Percentiles rank a stretch among this genome's conserved stretches.
These are phyloP conservation scores for Scaptomyza reducta DNA, from an alignment of 2,888 invertebrate genomes.

Conservation along the genomic window DNA sequence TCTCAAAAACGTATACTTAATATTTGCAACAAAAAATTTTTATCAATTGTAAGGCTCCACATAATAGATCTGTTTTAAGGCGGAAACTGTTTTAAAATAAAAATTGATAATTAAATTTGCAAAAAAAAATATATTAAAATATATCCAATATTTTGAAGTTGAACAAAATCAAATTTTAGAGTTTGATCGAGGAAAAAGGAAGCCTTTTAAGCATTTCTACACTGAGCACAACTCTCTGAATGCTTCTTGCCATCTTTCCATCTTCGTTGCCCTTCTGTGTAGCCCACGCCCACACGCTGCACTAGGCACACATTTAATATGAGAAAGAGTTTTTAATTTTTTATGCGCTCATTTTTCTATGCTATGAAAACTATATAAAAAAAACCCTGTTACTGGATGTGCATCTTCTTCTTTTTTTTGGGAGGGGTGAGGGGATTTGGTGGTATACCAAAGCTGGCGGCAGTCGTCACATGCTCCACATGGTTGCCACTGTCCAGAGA, in stretches of 20 bases:
- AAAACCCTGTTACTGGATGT: slow-evolving; percentile 23
- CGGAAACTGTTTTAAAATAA: too few relatives aligned
- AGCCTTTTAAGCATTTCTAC: too few relatives aligned
- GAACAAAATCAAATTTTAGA: too few relatives aligned
- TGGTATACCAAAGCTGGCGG: slow-evolving; percentile 18
- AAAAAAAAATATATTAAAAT: too few relatives aligned
- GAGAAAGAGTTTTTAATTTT: slow-evolving; percentile 77
- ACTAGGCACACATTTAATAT: slow-evolving; percentile 75
- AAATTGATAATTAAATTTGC: too few relatives aligned
- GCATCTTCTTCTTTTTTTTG: slow-evolving; percentile 16
- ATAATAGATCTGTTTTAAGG: too few relatives aligned
- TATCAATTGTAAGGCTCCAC: too few relatives aligned
- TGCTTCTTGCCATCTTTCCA: background rate
- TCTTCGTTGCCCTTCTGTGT: too few relatives aligned
- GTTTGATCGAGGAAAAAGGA: too few relatives aligned
- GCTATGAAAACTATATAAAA: slow-evolving; percentile 34
- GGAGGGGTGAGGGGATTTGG: slow-evolving; percentile 3
- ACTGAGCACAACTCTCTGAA: background rate
- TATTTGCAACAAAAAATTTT: too few relatives aligned
- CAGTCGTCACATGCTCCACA: slow-evolving; percentile 45
- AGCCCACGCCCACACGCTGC: slow-evolving; percentile 43
- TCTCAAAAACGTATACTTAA: too few relatives aligned
- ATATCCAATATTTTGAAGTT: too few relatives aligned
- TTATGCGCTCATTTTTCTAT: slow-evolving; percentile 67
- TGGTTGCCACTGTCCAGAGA: slow-evolving; percentile 52